Evolutionary conservation across 2,113 vertebrate species (phyloP).

Genomic region (Halichoeres trimaculatus): DNA sequence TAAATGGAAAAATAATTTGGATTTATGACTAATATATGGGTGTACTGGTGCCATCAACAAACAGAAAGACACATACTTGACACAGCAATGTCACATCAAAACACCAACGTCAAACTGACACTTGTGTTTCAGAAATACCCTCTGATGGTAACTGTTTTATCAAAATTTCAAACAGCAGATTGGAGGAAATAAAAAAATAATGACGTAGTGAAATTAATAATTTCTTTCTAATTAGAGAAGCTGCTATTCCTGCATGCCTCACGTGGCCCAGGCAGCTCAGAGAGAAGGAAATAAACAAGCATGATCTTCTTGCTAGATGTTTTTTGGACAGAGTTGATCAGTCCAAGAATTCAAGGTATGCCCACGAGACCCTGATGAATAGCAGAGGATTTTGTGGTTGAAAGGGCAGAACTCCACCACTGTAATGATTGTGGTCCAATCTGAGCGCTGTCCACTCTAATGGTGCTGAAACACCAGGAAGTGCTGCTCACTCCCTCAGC

Average conservation of each 20-base stretch:
- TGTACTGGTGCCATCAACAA: not conserved
- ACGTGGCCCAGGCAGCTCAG: not conserved
- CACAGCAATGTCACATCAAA: not conserved
- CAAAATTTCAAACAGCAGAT: not conserved
- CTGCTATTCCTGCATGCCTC: not conserved
- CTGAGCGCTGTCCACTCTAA: constrained; percentile 82
- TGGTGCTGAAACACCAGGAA: constrained; percentile 84
- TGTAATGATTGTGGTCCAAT: constrained; percentile 28
- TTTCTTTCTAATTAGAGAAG: not conserved
- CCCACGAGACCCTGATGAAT: constrained; percentile 45
- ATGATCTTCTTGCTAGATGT: not conserved
- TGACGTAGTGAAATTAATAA: not conserved
- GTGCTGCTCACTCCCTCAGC: constrained; percentile 35
- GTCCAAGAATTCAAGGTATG: not conserved
- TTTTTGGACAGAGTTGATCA: not conserved
- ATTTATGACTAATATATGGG: constrained; percentile 1
- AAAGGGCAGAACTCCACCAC: constrained; percentile 46
- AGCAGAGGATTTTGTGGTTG: constrained; percentile 64
- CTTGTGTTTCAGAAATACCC: not conserved
- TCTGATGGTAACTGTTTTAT: not conserved
- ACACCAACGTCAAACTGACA: not conserved
- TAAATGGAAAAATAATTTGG: not conserved
- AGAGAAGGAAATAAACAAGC: not conserved
- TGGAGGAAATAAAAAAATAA: not conserved
- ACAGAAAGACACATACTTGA: not conserved